Evolutionary conservation across 2,113 vertebrate genomes (phyloP).

Genomic region (Chascanopsetta lugubris): DNA sequence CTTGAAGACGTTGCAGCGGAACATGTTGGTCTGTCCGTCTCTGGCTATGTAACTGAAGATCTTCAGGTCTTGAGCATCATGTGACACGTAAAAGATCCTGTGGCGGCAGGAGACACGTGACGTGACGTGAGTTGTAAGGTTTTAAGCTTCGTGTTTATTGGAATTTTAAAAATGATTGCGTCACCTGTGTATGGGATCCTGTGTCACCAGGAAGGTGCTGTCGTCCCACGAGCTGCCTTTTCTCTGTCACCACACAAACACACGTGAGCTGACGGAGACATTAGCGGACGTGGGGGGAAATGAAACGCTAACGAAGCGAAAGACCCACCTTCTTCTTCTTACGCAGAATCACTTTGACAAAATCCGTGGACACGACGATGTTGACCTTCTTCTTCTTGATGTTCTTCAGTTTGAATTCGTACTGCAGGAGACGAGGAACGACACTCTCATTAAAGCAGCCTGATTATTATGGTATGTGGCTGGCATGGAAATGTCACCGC

Average conservation of each 20-base stretch:
- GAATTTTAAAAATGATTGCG: neutral
- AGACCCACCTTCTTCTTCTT: constrained; percentile 93
- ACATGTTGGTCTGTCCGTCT: constrained; percentile 92
- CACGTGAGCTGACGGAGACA: neutral
- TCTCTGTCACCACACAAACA: constrained; percentile 80
- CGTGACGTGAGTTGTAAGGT: neutral
- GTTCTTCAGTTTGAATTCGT: constrained; percentile 98
- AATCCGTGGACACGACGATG: constrained; percentile 91
- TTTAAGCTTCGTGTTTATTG: neutral
- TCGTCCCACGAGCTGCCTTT: constrained; percentile 95
- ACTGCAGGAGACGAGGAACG: constrained; percentile 79
- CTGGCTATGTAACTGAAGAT: constrained; percentile 98
- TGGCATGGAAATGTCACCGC: constrained; percentile 2
- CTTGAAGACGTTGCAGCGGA: constrained; percentile 97
- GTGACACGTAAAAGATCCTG: constrained; percentile 98
- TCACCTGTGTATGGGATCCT: constrained; percentile 96
- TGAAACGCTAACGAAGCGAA: no score
- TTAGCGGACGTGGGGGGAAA: neutral
- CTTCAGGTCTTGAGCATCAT: constrained; percentile 97
- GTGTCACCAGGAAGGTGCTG: constrained; percentile 89
- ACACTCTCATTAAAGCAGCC: neutral
- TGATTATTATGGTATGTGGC: neutral
- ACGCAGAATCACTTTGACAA: constrained; percentile 90
- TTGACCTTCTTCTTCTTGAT: constrained; percentile 99
- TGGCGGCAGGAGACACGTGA: constrained; percentile 17